phyloP scores from a whole-genome alignment of 2,113 vertebrate species.

The Rhinogobius similis region DNA sequence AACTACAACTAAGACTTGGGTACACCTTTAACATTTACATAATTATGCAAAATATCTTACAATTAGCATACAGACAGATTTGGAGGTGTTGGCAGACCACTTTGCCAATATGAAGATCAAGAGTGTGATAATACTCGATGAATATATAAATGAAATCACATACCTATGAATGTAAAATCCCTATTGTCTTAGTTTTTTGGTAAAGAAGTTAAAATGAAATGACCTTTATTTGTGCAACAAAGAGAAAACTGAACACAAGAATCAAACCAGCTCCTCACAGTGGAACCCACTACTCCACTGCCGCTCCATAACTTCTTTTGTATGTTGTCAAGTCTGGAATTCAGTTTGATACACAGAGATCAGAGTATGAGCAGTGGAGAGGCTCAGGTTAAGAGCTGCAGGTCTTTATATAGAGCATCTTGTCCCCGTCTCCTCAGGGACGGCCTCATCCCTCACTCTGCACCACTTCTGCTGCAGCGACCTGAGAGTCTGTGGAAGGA shows the following conservation, averaged over 20 bases:
- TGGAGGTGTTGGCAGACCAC: too few species aligned
- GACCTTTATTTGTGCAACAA: background rate
- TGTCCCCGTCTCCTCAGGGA: constrained; percentile 25
- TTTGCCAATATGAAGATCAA: too few species aligned
- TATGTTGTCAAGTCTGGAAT: background rate
- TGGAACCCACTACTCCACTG: background rate
- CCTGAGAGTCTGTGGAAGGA: constrained; percentile 32
- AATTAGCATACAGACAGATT: too few species aligned
- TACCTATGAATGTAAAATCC: too few species aligned
- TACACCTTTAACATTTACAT: too few species aligned
- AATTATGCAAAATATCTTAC: too few species aligned
- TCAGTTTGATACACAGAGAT: background rate
- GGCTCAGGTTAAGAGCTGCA: constrained; percentile 18
- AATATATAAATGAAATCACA: too few species aligned
- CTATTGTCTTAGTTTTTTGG: too few species aligned
- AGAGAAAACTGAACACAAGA: background rate
- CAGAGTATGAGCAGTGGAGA: background rate
- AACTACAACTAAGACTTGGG: too few species aligned
- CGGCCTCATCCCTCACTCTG: constrained; percentile 37
- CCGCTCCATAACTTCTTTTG: background rate
- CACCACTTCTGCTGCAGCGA: constrained; percentile 38
- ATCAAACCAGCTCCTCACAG: background rate
- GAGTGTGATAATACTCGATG: too few species aligned
- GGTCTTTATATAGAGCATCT: constrained; percentile 13
- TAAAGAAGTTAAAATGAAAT: background rate